These are phyloP conservation scores for Malthinus flaveolus DNA, from an alignment of 2,888 invertebrate genomes.

Conservation along the genomic window DNA sequence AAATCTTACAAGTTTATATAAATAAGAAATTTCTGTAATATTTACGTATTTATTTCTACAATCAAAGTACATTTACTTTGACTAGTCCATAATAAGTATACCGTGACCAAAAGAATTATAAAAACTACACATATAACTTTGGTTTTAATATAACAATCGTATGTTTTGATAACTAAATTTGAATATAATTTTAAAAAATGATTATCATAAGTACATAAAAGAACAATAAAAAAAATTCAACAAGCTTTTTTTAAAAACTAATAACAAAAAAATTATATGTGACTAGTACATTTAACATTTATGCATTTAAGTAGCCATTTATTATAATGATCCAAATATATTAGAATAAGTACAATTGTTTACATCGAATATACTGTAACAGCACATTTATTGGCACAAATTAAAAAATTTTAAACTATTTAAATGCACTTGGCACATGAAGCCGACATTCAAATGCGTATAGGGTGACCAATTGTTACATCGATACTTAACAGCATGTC, in stretches of 20 bases:
- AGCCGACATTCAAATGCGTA: too few relatives aligned
- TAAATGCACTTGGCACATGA: too few relatives aligned
- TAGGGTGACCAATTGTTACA: too few relatives aligned
- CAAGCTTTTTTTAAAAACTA: conserved; percentile 12
- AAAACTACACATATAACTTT: conserved; percentile 8
- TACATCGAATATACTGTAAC: conserved; percentile 2
- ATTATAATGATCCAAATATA: conserved; percentile 9
- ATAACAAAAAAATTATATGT: conserved; percentile 11
- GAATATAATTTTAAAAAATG: neutral
- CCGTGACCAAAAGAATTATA: conserved; percentile 7
- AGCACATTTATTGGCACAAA: conserved; percentile 5
- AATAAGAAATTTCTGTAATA: conserved; percentile 8
- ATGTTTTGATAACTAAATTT: conserved; percentile 1
- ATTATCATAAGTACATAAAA: conserved; percentile 1
- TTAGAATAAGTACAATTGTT: conserved; percentile 17
- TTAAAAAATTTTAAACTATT: too few relatives aligned
- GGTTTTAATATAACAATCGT: conserved; percentile 5
- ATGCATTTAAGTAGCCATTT: conserved; percentile 22
- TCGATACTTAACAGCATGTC: too few relatives aligned
- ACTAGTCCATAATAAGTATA: conserved; percentile 1
- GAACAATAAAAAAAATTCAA: conserved; percentile 1
- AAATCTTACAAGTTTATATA: conserved; percentile 12
- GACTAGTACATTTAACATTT: conserved; percentile 27
- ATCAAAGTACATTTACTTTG: conserved; percentile 14
- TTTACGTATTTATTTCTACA: conserved; percentile 18